Percentiles rank a stretch among this genome's conserved stretches.
Conservation (phyloP, 2,888 invertebrate genomes). For the Hyposoter didymator region DNA sequence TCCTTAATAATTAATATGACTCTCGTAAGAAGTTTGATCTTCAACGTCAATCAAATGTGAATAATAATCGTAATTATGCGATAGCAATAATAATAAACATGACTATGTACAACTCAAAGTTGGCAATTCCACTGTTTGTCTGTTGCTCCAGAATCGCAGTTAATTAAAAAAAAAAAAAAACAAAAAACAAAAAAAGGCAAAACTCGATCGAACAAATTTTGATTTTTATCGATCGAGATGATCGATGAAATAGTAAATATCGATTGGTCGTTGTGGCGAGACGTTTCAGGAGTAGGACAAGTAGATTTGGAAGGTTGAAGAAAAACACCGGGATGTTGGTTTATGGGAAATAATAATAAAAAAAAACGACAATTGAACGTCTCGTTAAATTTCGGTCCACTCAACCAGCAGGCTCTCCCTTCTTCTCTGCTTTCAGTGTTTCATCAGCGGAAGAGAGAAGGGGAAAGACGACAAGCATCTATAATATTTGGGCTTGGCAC, state of each 20-base stretch:
- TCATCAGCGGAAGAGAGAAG: slow-evolving; percentile 24
- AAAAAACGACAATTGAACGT: slow-evolving; percentile 8
- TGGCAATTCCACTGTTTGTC: slow-evolving; percentile 35
- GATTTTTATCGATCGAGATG: neutral
- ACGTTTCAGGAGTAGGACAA: neutral
- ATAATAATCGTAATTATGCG: slow-evolving; percentile 46
- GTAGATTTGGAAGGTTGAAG: slow-evolving; percentile 18
- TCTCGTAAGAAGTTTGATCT: slow-evolving; percentile 39
- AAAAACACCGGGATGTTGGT: neutral
- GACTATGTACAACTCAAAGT: slow-evolving; percentile 71
- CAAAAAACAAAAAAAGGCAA: too few relatives aligned
- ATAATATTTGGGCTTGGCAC: slow-evolving; percentile 67
- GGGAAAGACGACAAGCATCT: slow-evolving; percentile 15
- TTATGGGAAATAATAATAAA: slow-evolving; percentile 10
- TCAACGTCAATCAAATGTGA: slow-evolving; percentile 39
- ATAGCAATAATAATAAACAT: slow-evolving; percentile 30
- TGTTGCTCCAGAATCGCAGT: slow-evolving; percentile 43
- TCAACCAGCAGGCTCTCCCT: slow-evolving; percentile 38
- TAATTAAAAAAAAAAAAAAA: neutral
- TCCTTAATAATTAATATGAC: slow-evolving; percentile 63
- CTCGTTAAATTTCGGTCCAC: slow-evolving; percentile 46
- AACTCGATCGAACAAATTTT: neutral
- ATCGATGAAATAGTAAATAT: neutral
- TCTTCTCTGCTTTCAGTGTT: neutral
- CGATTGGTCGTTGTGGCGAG: neutral